phyloP scores from a whole-genome alignment of 2,797 vertebrate species.

The Alcedo atthis region DNA sequence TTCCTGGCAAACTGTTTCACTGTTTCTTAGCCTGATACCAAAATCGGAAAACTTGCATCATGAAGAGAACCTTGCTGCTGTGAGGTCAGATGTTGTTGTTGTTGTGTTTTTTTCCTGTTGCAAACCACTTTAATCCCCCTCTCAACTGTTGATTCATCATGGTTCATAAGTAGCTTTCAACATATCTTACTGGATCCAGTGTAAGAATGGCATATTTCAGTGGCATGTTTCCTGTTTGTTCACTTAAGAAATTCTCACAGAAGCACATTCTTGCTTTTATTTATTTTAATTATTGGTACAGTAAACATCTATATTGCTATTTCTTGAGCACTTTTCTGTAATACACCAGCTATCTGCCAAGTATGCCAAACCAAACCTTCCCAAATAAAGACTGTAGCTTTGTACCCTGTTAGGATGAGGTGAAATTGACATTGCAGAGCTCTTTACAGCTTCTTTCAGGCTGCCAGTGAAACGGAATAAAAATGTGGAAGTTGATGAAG shows the following conservation, averaged over 20 bases:
- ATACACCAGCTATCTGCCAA: not conserved
- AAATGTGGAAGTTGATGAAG: not conserved
- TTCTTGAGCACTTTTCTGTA: not conserved
- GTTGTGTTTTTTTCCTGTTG: not conserved
- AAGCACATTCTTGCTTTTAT: not conserved
- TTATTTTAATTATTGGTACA: not conserved
- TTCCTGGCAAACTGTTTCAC: not conserved
- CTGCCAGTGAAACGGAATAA: conserved; percentile 21
- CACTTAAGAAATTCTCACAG: not conserved
- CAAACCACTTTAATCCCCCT: not conserved
- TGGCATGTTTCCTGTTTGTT: not conserved
- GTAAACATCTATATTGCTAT: not conserved
- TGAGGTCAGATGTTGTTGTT: not conserved
- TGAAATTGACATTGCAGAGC: not conserved
- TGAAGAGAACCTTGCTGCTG: not conserved
- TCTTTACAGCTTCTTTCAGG: not conserved
- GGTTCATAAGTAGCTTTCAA: not conserved
- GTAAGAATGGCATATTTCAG: not conserved
- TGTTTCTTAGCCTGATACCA: not conserved
- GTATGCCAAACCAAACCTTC: not conserved
- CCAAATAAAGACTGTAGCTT: not conserved
- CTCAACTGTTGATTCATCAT: not conserved
- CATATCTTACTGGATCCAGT: not conserved
- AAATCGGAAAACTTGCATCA: not conserved
- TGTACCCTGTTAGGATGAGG: not conserved